phyloP scores from a whole-genome alignment of 2,113 vertebrate species.

The Neolamprologus longior region DNA sequence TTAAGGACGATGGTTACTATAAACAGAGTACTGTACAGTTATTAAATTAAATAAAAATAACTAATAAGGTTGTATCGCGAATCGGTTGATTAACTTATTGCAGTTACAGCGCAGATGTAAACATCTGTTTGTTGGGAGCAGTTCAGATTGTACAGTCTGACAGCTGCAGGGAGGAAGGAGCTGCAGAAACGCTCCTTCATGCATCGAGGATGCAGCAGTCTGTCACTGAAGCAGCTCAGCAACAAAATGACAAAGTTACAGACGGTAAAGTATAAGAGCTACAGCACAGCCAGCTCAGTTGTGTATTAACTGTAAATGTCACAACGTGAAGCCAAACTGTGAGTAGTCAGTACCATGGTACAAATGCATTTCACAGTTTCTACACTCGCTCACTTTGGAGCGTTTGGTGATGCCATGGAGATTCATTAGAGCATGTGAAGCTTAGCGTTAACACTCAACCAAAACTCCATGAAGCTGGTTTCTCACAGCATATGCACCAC shows the following conservation, averaged over 20 bases:
- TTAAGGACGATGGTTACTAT: neutral
- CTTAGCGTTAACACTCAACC: neutral
- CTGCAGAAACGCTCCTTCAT: rapidly evolving
- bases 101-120: neutral
- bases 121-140: neutral
- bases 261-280: neutral
- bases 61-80: rapidly evolving
- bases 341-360: neutral
- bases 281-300: neutral
- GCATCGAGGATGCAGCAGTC: neutral
- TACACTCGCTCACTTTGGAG: neutral
- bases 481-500: neutral
- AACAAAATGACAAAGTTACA: neutral
- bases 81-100: rapidly evolving
- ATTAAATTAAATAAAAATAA: neutral
- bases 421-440: neutral
- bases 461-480: neutral
- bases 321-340: neutral
- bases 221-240: neutral
- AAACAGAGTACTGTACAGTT: neutral
- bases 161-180: neutral
- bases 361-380: neutral
- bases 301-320: neutral
- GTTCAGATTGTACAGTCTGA: rapidly evolving
- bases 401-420: neutral